These are phyloP conservation scores for Eulemur mongoz DNA, from an alignment of 2,797 vertebrate genomes.

Conservation along the genomic window DNA sequence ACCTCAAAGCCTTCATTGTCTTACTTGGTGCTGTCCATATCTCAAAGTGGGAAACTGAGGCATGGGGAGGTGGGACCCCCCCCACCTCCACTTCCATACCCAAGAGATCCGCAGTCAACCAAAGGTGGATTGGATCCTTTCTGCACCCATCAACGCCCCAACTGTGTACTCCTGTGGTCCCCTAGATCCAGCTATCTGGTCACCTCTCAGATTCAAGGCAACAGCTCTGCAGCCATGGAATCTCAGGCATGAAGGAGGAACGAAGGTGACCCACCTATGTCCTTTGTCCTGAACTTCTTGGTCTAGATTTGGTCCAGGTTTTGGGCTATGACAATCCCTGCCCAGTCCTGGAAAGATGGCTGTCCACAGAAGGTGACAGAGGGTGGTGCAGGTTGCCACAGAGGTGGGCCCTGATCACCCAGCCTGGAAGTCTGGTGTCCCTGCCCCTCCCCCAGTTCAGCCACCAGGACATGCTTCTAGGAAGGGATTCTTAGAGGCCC, in stretches of 20 bases:
- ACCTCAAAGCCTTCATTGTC: background rate
- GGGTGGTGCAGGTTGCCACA: background rate
- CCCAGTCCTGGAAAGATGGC: background rate
- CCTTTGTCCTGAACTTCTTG: background rate
- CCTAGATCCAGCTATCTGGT: background rate
- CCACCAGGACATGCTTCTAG: background rate
- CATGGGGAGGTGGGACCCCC: background rate
- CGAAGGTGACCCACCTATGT: background rate
- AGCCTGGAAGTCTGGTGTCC: background rate
- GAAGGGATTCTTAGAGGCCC: background rate
- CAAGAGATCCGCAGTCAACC: background rate
- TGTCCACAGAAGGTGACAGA: background rate
- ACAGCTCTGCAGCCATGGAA: background rate
- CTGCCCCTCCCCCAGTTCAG: background rate
- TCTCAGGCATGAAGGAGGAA: background rate
- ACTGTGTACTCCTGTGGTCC: background rate
- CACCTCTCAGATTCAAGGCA: background rate
- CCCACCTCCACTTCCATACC: too few species aligned
- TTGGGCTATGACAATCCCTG: background rate
- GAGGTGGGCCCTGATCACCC: background rate
- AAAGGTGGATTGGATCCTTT: background rate
- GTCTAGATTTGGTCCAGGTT: background rate
- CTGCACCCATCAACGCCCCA: background rate
- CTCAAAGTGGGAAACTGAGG: conserved; percentile 3
- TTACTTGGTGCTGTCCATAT: background rate